Percentiles rank a stretch among this genome's conserved stretches.
Evolutionary conservation across 2,888 invertebrate genomes (phyloP).

Genomic region (Norana najaformis): DNA sequence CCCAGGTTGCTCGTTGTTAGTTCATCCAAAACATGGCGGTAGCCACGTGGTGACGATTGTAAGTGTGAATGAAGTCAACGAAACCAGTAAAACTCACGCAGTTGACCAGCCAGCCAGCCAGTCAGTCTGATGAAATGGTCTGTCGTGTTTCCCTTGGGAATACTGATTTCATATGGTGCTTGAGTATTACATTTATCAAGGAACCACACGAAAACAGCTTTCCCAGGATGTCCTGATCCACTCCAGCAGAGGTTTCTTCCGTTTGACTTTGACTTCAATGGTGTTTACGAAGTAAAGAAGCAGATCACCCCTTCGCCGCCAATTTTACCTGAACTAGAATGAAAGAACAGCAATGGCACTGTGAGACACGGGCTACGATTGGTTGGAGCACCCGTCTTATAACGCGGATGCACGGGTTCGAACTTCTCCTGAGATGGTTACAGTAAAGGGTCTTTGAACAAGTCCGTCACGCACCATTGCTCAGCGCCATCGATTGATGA

Average conservation of each 20-base stretch:
- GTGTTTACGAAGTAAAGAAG: background rate
- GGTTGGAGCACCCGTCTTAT: background rate
- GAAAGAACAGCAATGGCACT: background rate
- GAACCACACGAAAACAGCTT: slow-evolving; percentile 3
- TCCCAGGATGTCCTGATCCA: background rate
- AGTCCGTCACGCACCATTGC: background rate
- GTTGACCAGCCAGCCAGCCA: no score
- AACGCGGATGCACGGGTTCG: background rate
- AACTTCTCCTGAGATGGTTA: background rate
- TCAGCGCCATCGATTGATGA: background rate
- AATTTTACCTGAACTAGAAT: background rate
- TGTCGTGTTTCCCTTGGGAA: background rate
- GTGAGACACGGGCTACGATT: background rate
- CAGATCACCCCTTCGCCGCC: background rate
- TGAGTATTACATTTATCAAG: slow-evolving; percentile 17
- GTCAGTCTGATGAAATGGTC: no score
- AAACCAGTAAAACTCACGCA: no score
- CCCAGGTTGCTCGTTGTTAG: no score
- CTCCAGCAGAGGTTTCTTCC: background rate
- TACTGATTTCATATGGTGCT: slow-evolving; percentile 25
- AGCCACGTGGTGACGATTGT: no score
- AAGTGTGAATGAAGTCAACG: no score
- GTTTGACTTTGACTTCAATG: background rate
- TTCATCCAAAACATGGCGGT: no score
- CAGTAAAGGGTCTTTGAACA: background rate